Conservation (phyloP, 2,113 vertebrate species). For the Mystacornis crossleyi region DNA sequence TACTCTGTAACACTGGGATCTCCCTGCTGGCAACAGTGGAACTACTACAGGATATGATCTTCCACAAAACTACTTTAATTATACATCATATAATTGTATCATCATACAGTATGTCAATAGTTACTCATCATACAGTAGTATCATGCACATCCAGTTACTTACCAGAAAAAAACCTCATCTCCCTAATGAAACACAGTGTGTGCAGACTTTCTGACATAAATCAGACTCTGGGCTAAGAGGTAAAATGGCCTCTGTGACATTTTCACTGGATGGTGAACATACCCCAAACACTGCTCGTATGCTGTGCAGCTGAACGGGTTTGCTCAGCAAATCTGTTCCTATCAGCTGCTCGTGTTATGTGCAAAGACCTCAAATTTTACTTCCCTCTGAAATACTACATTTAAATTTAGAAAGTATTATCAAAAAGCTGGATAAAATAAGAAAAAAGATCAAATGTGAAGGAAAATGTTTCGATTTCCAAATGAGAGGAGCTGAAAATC, state of each 20-base stretch:
- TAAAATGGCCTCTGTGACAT: neutral
- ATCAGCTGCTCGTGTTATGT: fast-evolving
- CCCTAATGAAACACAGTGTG: neutral
- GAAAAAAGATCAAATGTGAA: neutral
- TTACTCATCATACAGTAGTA: neutral
- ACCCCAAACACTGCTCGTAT: neutral
- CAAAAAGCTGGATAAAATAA: neutral
- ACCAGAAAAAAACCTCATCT: neutral
- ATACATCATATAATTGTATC: neutral
- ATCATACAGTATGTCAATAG: neutral
- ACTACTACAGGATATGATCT: neutral
- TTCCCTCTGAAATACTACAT: neutral
- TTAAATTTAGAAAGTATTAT: neutral
- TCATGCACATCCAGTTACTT: neutral
- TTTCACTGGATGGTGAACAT: neutral
- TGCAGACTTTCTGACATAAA: neutral
- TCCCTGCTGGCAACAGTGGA: neutral
- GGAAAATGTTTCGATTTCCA: neutral
- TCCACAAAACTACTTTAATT: neutral
- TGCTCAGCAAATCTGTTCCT: neutral
- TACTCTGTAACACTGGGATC: neutral
- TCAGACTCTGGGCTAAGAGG: neutral
- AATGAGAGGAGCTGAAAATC: neutral
- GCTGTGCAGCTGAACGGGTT: neutral
- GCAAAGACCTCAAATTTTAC: neutral